Percentiles rank a stretch among this genome's conserved stretches.
Conservation (phyloP, 2,888 invertebrate genomes). For the Schrankia costaestrigalis region DNA sequence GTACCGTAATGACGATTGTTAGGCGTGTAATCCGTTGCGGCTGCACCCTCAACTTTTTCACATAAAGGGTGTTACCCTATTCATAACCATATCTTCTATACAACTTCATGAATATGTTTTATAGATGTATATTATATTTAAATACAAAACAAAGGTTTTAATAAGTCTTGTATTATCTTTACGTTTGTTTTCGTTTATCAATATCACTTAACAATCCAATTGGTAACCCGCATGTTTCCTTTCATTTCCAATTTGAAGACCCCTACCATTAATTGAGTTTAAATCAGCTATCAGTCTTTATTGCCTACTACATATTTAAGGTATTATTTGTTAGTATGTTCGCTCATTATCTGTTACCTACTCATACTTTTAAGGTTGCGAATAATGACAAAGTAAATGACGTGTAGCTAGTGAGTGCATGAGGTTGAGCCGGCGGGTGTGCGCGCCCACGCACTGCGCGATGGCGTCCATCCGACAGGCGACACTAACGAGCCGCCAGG, state of each 20-base stretch:
- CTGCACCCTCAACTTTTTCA: slow-evolving; percentile 47
- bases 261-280: slow-evolving; percentile 30
- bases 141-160: slow-evolving; percentile 36
- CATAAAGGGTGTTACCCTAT: slow-evolving; percentile 51
- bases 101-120: slow-evolving; percentile 27
- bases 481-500: slow-evolving; percentile 77
- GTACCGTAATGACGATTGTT: slow-evolving; percentile 59
- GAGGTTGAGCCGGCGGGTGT: slow-evolving; percentile 11
- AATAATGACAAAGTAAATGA: slow-evolving; percentile 11
- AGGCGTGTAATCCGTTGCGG: slow-evolving; percentile 65
- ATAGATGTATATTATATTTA: slow-evolving; percentile 25
- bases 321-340: too few relatives aligned
- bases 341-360: too few relatives aligned
- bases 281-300: slow-evolving; percentile 13
- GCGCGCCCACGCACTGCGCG: slow-evolving; percentile 27
- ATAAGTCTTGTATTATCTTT: slow-evolving; percentile 36
- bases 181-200: slow-evolving; percentile 43
- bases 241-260: slow-evolving; percentile 57
- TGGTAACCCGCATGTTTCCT: slow-evolving; percentile 64
- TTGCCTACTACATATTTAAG: slow-evolving; percentile 7
- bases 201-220: slow-evolving; percentile 64
- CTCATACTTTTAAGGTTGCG: slow-evolving; percentile 1
- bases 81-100: slow-evolving; percentile 44
- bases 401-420: slow-evolving; percentile 12
- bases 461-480: slow-evolving; percentile 49